Base-by-base conservation (phyloP, 2,113 vertebrate species). In the Aspiorhynchus laticeps region DNA sequence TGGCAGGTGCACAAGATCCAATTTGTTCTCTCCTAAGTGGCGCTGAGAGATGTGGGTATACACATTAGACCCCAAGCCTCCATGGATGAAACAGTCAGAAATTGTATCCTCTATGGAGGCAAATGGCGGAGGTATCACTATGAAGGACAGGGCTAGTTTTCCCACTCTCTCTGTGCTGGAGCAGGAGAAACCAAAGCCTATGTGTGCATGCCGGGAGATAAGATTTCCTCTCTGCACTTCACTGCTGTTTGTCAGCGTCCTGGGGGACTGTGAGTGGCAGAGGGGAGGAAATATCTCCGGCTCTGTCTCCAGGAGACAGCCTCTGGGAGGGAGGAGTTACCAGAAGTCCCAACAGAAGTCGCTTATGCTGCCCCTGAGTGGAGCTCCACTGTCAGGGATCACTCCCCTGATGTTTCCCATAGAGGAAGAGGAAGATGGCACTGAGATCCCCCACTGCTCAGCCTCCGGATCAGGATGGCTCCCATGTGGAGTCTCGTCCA, bases 241-340 rank as follows among this genome's bases (percentile, higher is more conserved):
- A 15, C 75, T 84, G 80, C 69, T 90, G 87, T 91, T 93, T 91
- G 90, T 92, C 91, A 92, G 91, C 75, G 74, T 91, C 87, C 75
- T 85, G 81, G 86, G 46, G 88, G 88, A 87, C 67, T 87, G 80
- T 65, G 73, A 87, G 53, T n/a, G 48, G 65, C 26, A 33, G 71
- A 48, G 43, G 78, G 31, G 26, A 43, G 84, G 19, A 82, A 75
- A 78, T 63, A 46, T 89, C 85, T 89, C 71, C 38, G 85, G 88
- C 78, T 90, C 89, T 89, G 93, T 95, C 92, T 94, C 94, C 80
- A 93, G 91, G 93, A 93, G 88, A 95, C 91, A 71, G 84, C 51
- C 85, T 80, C 84, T 71, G 43, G 85, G 87, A 83, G 84, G 86
- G 85, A 88, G 88, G 85, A 87, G 79, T 41, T 41, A 71, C 87